phyloP scores from a whole-genome alignment of 2,888 invertebrate genomes.

The Taenaris catops region DNA sequence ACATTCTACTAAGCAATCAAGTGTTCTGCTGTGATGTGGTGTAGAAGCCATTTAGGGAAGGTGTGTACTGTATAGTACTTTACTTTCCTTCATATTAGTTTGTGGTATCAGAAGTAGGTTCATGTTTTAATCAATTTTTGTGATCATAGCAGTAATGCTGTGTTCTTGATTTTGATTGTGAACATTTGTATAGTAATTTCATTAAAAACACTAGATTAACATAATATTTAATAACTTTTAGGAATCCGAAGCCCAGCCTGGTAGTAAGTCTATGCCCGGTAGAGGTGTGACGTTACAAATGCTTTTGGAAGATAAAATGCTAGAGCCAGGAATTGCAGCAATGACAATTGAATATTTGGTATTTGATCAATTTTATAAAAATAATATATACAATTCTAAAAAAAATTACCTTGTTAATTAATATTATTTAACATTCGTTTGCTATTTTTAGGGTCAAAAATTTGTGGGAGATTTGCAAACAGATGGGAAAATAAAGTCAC shows the following conservation, averaged over 20 bases:
- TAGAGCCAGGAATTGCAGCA: constrained; percentile 89
- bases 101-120: too few species aligned
- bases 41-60: too few species aligned
- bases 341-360: constrained; percentile 96
- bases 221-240: too few species aligned
- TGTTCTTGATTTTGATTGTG: too few species aligned
- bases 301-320: constrained; percentile 90
- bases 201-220: too few species aligned
- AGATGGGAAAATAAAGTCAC: constrained; percentile 93
- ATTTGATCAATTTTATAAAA: not conserved
- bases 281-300: constrained; percentile 91
- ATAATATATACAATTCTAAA: not conserved
- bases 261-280: constrained; percentile 73
- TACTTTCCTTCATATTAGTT: too few species aligned
- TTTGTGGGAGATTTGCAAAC: constrained; percentile 92
- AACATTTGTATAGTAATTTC: too few species aligned
- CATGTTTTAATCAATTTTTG: too few species aligned
- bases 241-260: constrained; percentile 69
- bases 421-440: not conserved
- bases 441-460: constrained; percentile 85
- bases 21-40: too few species aligned
- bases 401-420: not conserved
- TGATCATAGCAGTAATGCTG: too few species aligned
- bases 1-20: too few species aligned
- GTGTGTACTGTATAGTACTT: too few species aligned